Base-by-base conservation (phyloP, 2,888 invertebrate species). In the Melinaea marsaeus region DNA sequence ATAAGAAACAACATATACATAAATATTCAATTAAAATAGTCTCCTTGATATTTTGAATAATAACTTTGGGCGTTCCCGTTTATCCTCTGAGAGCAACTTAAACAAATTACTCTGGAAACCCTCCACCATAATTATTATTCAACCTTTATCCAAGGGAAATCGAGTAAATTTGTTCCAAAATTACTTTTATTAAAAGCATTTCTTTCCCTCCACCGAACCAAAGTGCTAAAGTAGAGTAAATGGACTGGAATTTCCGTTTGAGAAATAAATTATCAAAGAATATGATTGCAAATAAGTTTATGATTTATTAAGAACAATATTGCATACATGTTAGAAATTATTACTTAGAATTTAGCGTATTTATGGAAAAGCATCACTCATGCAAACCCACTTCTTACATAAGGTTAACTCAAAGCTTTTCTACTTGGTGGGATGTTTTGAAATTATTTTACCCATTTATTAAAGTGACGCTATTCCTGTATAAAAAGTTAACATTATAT, bases 181-280 rank as follows among this genome's bases (percentile, higher is more conserved):
- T 87, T 87, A 86, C 84, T 86, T 87, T 85, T 85, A 86, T 85
- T 88, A 86, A 87, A 87, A 87, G 84, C 86, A 83, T 87, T 88
- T 86, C 85, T 85, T 88, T 86, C 80, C 81, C 78, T 79, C 75
- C 77, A 74, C 73, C 81, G 81, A 84, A 82, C 81, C 82, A 81
- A 86, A 88, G 86, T 86, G 84, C 86, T 86, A 83, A 86, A 86
- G 84, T 81, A 85, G 79, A 83, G 81, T 83, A 85, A 88, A 89
- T 88, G 86, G 86, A 85, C 81, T 81, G 87, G 86, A 88, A 87
- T 84, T 85, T 85, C 79, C 80, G 79, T 83, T 85, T 80, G 76
- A 77, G 70, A 81, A 85, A 85, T 86, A 87, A 86, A 85, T 86
- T 86, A 81, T 81, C 79, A 78, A 75, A 76, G 76, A 81, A 80